phyloP scores from a whole-genome alignment of 35 echinoderm and acorn worm species.

The Anneissia japonica region DNA sequence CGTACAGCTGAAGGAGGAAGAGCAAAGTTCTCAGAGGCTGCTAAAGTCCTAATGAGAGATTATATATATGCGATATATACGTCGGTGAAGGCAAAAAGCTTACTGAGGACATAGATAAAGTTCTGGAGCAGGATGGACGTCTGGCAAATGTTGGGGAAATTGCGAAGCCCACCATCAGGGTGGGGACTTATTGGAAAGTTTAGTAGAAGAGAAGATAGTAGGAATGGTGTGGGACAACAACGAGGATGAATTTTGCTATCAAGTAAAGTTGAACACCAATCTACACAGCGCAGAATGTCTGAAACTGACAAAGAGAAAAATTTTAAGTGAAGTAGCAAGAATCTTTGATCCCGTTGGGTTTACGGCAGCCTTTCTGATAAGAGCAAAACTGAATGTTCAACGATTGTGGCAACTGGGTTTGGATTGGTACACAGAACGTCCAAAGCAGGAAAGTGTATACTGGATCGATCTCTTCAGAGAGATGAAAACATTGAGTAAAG shows the following conservation, averaged over 20 bases:
- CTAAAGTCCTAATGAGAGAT: too few species aligned
- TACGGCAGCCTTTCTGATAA: constrained; percentile 5
- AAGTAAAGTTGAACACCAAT: constrained; percentile 6
- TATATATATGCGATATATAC: constrained; percentile 55
- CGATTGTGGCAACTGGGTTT: neutral
- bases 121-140: constrained; percentile 17
- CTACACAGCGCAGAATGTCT: neutral
- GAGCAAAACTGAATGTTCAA: neutral
- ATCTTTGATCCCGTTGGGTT: constrained; percentile 25
- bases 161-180: neutral
- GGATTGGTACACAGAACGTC: neutral
- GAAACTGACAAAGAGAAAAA: constrained; percentile 5
- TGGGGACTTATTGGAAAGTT: neutral
- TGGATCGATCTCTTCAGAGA: constrained; percentile 41
- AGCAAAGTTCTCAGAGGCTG: too few species aligned
- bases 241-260: neutral
- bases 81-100: constrained; percentile 39
- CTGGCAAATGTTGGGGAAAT: neutral
- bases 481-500: constrained; percentile 29
- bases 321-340: constrained; percentile 22
- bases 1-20: too few species aligned
- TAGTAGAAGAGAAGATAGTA: neutral
- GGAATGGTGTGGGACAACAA: neutral
- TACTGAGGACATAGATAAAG: constrained; percentile 23
- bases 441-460: neutral